Base-by-base conservation (phyloP, 2,888 invertebrate genomes). In the Branchinecta sandiegonensis region DNA sequence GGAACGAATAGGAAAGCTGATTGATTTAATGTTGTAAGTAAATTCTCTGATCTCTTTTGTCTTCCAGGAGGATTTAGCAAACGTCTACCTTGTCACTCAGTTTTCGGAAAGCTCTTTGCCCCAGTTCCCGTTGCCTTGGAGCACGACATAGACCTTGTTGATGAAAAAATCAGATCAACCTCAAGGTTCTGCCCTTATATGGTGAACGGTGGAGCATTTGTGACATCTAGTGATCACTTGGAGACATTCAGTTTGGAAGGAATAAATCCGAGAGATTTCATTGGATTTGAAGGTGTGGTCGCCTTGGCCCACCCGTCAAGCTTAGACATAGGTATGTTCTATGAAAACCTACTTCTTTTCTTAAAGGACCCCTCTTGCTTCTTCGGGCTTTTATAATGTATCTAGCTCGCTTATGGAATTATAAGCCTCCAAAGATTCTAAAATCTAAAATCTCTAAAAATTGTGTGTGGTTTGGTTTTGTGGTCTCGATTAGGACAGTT, bases 281-380 rank as follows among this genome's bases (percentile, higher is more conserved):
- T 1, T 8, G 17, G 17, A 8, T 56, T 56, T 56, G 69, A 68
- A 46, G 80, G 79, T 8, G 78, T 80, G 71, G 78, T 78, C 50
- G 79, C 77, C 5, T 69, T 80, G 17, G 80, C 79, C 13, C 79
- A 80, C 71, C 79, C 78, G 9, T 78, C 79, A 13, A 70, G 76
- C 11, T 70, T 79, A 13, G 70, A 73, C 5, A 74, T 79, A 47
- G 80, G 79, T 37, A 74, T 8, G 56, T 56, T n/a, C 23, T 23
- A 23, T 37, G 37, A 37, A 6, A 37, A 37, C 37, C 37, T 37
- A 37, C 37, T 37, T 3, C 23, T 23, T 23, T 23, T 23, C 23
- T 3, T 23, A 23, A 23, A 23, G 23, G 23, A 23, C 23, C 23
- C 23, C 23, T 23, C 23, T 23, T 23, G 23, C 23, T 23, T 23